Evolutionary conservation across 2,888 invertebrate species (phyloP), one percentile per base, ranked within the genome.

Genomic region (Anoplius nigerrimus): DNA sequence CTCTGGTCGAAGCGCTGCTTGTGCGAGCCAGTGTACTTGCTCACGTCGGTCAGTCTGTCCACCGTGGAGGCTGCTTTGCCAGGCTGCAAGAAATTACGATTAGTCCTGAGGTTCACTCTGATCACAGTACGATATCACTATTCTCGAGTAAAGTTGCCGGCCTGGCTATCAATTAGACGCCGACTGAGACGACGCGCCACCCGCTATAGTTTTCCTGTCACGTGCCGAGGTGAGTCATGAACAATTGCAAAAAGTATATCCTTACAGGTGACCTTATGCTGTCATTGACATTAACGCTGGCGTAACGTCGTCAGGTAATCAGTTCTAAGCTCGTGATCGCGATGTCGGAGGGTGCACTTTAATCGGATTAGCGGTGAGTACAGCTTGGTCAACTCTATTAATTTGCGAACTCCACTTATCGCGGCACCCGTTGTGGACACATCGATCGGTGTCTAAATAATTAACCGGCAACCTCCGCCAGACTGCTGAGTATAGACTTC

Each of bases 1-100:
- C 91, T 90, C 62, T 94, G 94, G 89, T 96, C 96, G 85, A 96
- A 97, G 22, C 97, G 93, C 82, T 96, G 95, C 87, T 93, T 95
- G 87, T 95, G 95, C 4, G 95, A 95, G 58, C 97, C 97, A 0
- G 97, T 97, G 89, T 96, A 97, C 86, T 95, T 96, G 82, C 92
- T 93, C n/a, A 94, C 92, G 86, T 97, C 96, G 0, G 97, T 97
- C 77, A 97, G 88, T 70, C 97, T 91, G 78, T 94, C 95, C 2
- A 95, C 94, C 0, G 90, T 87, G n/a, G 89, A 89, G 2, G 89
- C 86, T 2, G 87, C 84, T 72, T 87, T 89, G 6, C 86, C 84
- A 2, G 90, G 88, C 79, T 90, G 89, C 8, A 6, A 34, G 34
- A 11, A 34, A 34, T 34, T n/a, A n/a, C n/a, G n/a, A n/a, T n/a